Conservation (phyloP, 1,140 invertebrate species). For the Drosophila parabipectinata region DNA sequence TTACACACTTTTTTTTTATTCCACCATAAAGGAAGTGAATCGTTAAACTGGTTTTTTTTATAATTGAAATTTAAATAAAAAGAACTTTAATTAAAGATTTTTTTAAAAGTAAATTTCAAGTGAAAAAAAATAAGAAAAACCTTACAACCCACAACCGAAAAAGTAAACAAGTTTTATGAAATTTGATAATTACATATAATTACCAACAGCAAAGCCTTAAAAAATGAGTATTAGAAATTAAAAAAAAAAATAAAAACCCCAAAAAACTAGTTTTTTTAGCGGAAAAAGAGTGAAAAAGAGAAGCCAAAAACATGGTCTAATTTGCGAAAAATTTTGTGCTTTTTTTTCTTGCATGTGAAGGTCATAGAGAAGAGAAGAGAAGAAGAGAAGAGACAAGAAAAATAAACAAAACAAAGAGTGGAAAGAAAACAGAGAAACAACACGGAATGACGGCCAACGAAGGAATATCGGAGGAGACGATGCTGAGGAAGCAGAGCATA, state of each 20-base stretch:
- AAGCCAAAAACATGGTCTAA: not conserved
- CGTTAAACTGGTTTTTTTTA: slow-evolving; percentile 3
- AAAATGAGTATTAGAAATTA: not conserved
- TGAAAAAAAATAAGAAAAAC: not conserved
- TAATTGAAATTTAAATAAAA: not conserved
- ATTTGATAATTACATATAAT: not conserved
- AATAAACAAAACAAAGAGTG: not conserved
- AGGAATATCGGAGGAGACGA: slow-evolving; percentile 17
- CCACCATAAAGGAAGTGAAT: not conserved
- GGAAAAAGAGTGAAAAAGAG: not conserved
- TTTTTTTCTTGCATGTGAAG: slow-evolving; percentile 14
- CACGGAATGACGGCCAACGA: slow-evolving; percentile 14
- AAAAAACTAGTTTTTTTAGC: not conserved
- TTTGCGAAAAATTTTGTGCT: not conserved
- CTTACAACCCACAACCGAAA: not conserved
- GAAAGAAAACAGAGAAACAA: no score
- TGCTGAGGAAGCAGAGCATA: slow-evolving; percentile 6
- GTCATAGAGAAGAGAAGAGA: slow-evolving; percentile 17
- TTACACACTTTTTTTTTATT: not conserved
- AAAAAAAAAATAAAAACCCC: not conserved
- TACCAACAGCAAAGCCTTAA: not conserved
- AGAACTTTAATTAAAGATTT: not conserved
- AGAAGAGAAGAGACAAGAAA: slow-evolving; percentile 7
- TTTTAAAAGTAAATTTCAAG: not conserved
- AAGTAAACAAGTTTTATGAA: slow-evolving; percentile 1